phyloP scores from a whole-genome alignment of 2,797 vertebrate genomes.

The Lagocephalus sceleratus region DNA sequence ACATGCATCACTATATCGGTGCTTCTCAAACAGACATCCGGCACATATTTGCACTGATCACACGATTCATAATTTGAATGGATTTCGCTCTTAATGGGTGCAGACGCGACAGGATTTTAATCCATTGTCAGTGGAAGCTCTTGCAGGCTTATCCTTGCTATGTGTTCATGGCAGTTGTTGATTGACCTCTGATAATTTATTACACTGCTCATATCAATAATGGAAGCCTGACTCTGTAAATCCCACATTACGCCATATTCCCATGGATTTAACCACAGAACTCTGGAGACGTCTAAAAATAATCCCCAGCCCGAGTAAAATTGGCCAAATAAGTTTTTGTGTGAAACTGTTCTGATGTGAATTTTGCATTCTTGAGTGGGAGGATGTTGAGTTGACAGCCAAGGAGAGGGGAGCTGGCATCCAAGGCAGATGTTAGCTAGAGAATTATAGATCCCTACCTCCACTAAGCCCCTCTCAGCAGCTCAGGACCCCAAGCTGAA shows the following conservation, averaged over 20 bases:
- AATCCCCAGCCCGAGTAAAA: slow-evolving; percentile 2
- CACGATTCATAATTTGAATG: slow-evolving; percentile 12
- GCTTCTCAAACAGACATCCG: not conserved
- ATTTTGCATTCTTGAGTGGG: slow-evolving; percentile 16
- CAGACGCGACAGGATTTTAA: slow-evolving; percentile 9
- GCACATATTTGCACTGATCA: not conserved
- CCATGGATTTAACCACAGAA: slow-evolving; percentile 26
- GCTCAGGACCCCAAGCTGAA: slow-evolving; percentile 71
- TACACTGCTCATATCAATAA: slow-evolving; percentile 41
- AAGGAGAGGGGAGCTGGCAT: slow-evolving; percentile 45
- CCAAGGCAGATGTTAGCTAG: slow-evolving; percentile 72
- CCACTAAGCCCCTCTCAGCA: slow-evolving; percentile 73
- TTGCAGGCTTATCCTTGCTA: slow-evolving; percentile 38
- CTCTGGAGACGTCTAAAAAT: slow-evolving; percentile 17
- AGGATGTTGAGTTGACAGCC: slow-evolving; percentile 33
- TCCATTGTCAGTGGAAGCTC: slow-evolving; percentile 21
- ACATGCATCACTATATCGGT: too few relatives aligned
- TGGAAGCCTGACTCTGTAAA: slow-evolving; percentile 42
- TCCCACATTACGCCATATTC: slow-evolving; percentile 45
- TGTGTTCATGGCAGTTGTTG: slow-evolving; percentile 27
- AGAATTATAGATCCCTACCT: slow-evolving; percentile 68
- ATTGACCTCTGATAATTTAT: slow-evolving; percentile 59
- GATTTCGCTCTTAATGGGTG: slow-evolving; percentile 1
- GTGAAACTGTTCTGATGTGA: not conserved
- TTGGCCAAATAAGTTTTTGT: not conserved